Base-by-base conservation (phyloP, 2,797 vertebrate species). In the Urophycis tenuis region DNA sequence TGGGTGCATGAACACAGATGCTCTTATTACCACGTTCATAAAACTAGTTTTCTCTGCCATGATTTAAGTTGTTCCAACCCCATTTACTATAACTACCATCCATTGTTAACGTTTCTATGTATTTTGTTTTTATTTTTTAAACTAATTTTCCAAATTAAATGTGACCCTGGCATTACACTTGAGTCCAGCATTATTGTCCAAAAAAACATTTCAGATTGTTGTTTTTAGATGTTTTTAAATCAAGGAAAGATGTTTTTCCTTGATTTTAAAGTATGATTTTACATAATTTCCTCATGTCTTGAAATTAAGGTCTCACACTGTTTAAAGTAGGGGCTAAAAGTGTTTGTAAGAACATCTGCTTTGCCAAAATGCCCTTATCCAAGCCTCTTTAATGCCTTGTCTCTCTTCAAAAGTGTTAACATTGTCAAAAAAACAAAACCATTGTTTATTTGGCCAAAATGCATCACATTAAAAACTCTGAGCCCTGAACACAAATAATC, bases 81-180 rank as follows among this genome's bases (percentile, higher is more conserved):
- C 95, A 95, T 92, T 91, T 95, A 95, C 94, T 95, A 93, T 94
- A 95, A 96, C 95, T 95, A 93, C 95, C 93, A 91, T 93, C 94
- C 94, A 96, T 96, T 95, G 94, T 95, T 95, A 96, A 95, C 95
- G 95, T 98, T 97, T 98, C 95, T 96, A 97, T 96, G 96, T 95
- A 95, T 95, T 95, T 95, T 95, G 92, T 94, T 94, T 95, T 95
- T 95, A 95, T 92, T 94, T 95, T 95, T 95, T 96, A 29, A 92
- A 88, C 91, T 91, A 91, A 92, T 92, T 95, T 96, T 92, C 96
- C 94, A 94, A 95, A 98, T 98, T 97, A 97, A 98, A 97, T 95
- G 94, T 96, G 95, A 96, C 94, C 95, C 95, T 97, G 94, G 95
- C 95, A 96, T 95, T 90, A 90, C 90, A 90, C 83, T 71, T 82